phyloP scores from a whole-genome alignment of 1,140 invertebrate genomes.

The Drosophila repletoides region DNA sequence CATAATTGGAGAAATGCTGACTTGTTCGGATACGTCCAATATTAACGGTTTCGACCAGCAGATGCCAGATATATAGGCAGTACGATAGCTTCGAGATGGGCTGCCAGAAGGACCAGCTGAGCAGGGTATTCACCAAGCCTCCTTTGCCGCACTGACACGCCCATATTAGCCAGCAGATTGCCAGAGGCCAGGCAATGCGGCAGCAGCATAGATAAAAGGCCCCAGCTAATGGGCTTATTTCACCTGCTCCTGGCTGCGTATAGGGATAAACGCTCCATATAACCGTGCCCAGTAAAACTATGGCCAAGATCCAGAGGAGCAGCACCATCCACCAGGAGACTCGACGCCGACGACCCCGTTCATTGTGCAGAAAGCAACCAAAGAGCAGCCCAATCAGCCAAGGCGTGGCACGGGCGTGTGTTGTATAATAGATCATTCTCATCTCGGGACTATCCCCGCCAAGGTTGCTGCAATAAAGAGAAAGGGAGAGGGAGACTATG shows the following conservation, averaged over 20 bases:
- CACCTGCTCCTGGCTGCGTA: conserved; percentile 55
- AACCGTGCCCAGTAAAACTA: conserved; percentile 51
- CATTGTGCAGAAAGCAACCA: conserved; percentile 62
- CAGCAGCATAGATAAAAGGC: conserved; percentile 86
- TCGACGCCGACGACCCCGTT: conserved; percentile 12
- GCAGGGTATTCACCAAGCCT: conserved; percentile 83
- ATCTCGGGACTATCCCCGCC: conserved; percentile 52
- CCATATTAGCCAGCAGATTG: conserved; percentile 88
- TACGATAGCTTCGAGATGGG: conserved; percentile 83
- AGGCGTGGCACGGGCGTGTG: conserved; percentile 67
- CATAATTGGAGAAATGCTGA: conserved; percentile 72
- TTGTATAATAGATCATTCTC: conserved; percentile 70
- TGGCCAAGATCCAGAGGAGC: conserved; percentile 49
- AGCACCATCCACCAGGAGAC: conserved; percentile 40
- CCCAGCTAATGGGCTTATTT: conserved; percentile 80
- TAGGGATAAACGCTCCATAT: conserved; percentile 74
- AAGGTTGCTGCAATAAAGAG: conserved; percentile 41
- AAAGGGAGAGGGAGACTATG: background rate
- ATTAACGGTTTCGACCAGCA: conserved; percentile 64
- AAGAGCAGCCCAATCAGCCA: conserved; percentile 74
- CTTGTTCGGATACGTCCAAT: conserved; percentile 55
- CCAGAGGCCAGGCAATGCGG: conserved; percentile 85
- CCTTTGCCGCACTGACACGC: conserved; percentile 86
- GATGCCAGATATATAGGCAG: conserved; percentile 84
- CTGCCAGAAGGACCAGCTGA: conserved; percentile 83